A percentile compares a stretch with the other conserved stretches of the same genome.
phyloP scores from a whole-genome alignment of 2,113 vertebrate genomes.

The Tragulus kanchil region DNA sequence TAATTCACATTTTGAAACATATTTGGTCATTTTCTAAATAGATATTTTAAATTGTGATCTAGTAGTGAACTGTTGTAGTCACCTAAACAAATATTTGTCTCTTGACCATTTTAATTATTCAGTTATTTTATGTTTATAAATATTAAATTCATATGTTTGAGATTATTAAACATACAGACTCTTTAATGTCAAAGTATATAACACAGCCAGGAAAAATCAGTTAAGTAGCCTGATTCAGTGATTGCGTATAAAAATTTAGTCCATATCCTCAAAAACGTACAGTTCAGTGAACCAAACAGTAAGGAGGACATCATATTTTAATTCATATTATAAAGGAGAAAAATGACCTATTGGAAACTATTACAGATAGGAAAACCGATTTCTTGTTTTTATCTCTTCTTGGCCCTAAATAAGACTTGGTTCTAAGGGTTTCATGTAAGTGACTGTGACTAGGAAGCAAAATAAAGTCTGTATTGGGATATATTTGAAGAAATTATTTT shows the following conservation, averaged over 20 bases:
- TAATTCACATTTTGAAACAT: background rate
- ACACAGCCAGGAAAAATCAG: background rate
- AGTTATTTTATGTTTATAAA: constrained; percentile 27
- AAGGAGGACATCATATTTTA: constrained; percentile 11
- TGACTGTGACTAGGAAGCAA: background rate
- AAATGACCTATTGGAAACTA: background rate
- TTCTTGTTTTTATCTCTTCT: background rate
- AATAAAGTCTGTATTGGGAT: background rate
- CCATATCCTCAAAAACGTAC: background rate
- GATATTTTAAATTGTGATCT: constrained; percentile 1
- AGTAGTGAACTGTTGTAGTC: background rate
- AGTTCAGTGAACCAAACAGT: background rate
- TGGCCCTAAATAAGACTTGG: background rate
- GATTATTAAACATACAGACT: background rate
- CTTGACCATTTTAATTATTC: background rate
- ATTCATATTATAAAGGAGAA: background rate
- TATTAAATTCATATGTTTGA: constrained; percentile 2
- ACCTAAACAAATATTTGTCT: background rate
- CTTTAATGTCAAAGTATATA: background rate
- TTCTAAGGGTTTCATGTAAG: background rate
- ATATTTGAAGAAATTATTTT: background rate
- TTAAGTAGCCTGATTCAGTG: background rate
- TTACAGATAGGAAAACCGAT: background rate
- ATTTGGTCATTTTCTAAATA: constrained; percentile 1
- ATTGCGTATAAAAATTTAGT: constrained; percentile 2